phyloP scores from a whole-genome alignment of 2,113 vertebrate genomes.

The Dendropsophus ebraccatus region DNA sequence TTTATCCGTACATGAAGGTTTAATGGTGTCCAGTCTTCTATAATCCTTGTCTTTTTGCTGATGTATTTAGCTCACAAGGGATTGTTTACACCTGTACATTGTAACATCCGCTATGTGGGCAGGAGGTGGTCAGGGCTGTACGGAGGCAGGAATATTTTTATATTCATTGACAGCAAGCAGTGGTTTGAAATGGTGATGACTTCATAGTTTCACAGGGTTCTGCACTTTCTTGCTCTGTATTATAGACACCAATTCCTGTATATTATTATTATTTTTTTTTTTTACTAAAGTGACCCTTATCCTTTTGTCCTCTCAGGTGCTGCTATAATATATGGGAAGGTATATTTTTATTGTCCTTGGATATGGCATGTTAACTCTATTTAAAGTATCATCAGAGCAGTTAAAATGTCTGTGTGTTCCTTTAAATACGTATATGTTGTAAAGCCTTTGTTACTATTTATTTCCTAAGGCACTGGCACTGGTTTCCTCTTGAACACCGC shows the following conservation, averaged over 20 bases:
- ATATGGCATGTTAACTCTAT: not conserved
- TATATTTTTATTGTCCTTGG: not conserved
- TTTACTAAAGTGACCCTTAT: not conserved
- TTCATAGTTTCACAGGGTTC: not conserved
- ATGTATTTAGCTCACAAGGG: too few species aligned
- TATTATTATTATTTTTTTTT: too few species aligned
- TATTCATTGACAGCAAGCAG: not conserved
- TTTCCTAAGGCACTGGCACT: not conserved
- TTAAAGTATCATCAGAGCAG: not conserved
- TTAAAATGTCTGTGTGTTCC: not conserved
- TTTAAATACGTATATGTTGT: not conserved
- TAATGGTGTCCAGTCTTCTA: not conserved
- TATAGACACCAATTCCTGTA: not conserved
- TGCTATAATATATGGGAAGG: not conserved
- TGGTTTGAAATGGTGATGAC: not conserved
- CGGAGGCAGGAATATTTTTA: not conserved
- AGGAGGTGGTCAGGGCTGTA: too few species aligned
- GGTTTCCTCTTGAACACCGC: not conserved
- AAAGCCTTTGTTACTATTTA: not conserved
- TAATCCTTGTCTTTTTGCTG: not conserved
- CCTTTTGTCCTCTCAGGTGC: not conserved
- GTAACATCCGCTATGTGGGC: too few species aligned
- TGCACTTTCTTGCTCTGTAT: not conserved
- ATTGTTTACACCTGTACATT: too few species aligned
- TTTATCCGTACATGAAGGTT: not conserved